Conservation (phyloP, 1,140 invertebrate species). For the Drosophila setifemur region DNA sequence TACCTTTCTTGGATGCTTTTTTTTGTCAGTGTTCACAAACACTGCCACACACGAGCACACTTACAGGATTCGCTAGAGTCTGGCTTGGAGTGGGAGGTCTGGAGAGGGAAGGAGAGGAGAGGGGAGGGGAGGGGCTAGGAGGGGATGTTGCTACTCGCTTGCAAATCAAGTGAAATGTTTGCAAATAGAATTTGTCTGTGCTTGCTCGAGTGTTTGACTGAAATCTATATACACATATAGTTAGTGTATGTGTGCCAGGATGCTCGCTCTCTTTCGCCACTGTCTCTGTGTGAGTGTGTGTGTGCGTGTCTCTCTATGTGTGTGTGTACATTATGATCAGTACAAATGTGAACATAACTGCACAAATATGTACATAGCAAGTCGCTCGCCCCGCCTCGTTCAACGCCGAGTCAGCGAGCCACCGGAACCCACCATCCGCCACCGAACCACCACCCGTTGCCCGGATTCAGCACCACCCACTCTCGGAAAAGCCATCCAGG, state of each 20-base stretch:
- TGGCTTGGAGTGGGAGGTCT: conserved; percentile 2
- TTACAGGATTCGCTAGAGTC: conserved; percentile 45
- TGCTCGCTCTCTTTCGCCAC: conserved; percentile 41
- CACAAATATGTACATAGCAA: conserved; percentile 82
- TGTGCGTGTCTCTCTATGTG: conserved; percentile 57
- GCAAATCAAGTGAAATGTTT: conserved; percentile 83
- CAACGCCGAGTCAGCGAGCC: conserved; percentile 27
- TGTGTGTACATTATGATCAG: conserved; percentile 81
- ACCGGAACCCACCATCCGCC: not conserved
- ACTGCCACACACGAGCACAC: conserved; percentile 32
- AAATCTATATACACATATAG: conserved; percentile 80
- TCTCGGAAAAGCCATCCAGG: conserved; percentile 38
- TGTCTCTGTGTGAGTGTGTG: not conserved
- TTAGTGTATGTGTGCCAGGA: conserved; percentile 52
- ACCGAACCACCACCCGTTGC: not conserved
- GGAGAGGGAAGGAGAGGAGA: not conserved
- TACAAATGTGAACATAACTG: conserved; percentile 82
- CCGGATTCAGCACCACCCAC: not conserved
- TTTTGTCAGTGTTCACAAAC: not conserved
- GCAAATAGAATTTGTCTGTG: conserved; percentile 82
- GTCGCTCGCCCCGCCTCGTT: conserved; percentile 54
- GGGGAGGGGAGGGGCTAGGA: not conserved
- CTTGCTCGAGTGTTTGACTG: conserved; percentile 82
- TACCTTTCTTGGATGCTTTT: not conserved
- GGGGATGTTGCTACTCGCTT: conserved; percentile 69